Conservation (phyloP, 2,113 vertebrate genomes). For the Merops nubicus region DNA sequence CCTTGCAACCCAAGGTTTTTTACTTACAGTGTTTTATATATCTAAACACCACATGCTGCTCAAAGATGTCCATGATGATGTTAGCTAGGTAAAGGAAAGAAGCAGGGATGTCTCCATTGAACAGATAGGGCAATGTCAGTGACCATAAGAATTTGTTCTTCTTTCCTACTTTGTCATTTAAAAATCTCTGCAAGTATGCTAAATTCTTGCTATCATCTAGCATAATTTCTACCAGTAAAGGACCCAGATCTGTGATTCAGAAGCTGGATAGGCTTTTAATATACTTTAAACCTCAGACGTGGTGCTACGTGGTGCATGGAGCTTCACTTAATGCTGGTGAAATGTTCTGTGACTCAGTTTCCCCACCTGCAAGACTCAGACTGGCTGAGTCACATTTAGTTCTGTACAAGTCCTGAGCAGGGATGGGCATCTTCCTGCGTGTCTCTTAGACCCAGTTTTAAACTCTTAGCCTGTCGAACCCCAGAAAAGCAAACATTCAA, state of each 20-base stretch:
- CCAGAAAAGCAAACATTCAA: background rate
- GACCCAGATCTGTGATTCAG: background rate
- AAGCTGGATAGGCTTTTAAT: background rate
- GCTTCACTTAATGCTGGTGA: background rate
- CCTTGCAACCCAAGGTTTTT: background rate
- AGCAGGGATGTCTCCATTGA: background rate
- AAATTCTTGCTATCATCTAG: background rate
- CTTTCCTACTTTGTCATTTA: background rate
- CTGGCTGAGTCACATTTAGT: fast-evolving
- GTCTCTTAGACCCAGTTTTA: background rate
- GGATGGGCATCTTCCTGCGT: background rate
- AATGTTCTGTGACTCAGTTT: background rate
- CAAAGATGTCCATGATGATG: background rate
- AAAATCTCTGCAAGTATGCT: background rate
- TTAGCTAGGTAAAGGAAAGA: background rate
- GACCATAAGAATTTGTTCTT: background rate
- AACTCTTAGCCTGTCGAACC: background rate
- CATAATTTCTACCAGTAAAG: background rate
- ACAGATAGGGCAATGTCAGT: background rate
- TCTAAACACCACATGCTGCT: background rate
- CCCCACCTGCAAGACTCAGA: background rate
- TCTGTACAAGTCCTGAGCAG: background rate
- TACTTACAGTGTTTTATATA: background rate
- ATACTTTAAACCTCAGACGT: background rate
- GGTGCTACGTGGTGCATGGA: background rate